Conservation (phyloP, 37 sponge, comb jelly and placozoan species). For the Oscarella lobularis region DNA sequence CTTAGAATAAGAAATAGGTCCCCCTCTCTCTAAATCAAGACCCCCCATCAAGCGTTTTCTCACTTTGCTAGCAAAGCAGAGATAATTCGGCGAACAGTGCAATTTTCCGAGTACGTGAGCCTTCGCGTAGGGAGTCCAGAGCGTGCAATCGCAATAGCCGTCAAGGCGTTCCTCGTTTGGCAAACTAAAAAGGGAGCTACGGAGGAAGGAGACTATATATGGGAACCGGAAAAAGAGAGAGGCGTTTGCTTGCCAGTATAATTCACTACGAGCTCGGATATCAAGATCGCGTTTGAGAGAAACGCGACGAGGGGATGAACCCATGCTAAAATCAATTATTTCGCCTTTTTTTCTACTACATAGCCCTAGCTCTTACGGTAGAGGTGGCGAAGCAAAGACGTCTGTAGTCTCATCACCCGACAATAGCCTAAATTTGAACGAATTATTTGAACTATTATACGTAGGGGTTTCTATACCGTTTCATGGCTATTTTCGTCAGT, state of each 20-base stretch:
- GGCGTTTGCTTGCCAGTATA: not conserved
- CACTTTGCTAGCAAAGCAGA: constrained; percentile 77
- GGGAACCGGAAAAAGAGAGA: not conserved
- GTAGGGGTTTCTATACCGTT: no score
- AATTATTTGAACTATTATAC: no score
- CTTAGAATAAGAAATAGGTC: not conserved
- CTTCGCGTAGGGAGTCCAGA: constrained; percentile 60
- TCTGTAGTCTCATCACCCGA: no score
- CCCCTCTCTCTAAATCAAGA: not conserved
- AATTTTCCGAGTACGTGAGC: constrained; percentile 46
- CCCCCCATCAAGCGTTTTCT: not conserved
- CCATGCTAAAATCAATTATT: no score
- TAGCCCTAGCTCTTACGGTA: no score
- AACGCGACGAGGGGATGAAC: no score
- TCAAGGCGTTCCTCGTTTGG: constrained; percentile 57
- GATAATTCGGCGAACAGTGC: constrained; percentile 53
- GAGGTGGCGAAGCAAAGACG: no score
- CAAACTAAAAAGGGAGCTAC: constrained; percentile 31
- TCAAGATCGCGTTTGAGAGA: not conserved
- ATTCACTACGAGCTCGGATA: not conserved
- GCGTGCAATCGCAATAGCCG: constrained; percentile 56
- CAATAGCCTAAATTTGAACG: no score
- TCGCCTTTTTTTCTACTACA: no score
- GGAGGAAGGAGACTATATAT: not conserved
- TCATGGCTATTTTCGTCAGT: constrained; percentile 41